A percentile compares a stretch with the other conserved stretches of the same genome.
phyloP scores from a whole-genome alignment of 2,113 vertebrate genomes.

The Telmatochromis brachygnathus region DNA sequence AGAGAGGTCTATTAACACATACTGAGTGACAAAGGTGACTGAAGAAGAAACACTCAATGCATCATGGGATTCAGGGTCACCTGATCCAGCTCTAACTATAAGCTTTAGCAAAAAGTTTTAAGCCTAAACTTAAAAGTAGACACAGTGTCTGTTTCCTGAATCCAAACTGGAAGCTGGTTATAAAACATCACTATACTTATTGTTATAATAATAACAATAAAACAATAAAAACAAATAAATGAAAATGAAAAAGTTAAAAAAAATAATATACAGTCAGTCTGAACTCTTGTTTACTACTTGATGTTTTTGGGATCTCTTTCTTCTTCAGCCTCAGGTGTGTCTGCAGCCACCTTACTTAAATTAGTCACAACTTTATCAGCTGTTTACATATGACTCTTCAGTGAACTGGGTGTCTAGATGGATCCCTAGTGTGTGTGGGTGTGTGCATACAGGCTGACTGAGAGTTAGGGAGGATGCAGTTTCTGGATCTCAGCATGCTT shows the following conservation, averaged over 20 bases:
- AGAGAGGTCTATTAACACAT: background rate
- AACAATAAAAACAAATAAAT: background rate
- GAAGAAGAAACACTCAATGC: background rate
- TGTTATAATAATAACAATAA: background rate
- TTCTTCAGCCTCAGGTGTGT: background rate
- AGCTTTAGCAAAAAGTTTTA: background rate
- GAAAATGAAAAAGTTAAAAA: background rate
- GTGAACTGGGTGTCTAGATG: background rate
- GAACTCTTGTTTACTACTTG: background rate
- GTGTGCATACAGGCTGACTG: background rate
- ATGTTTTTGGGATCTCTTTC: background rate
- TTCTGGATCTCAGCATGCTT: conserved; percentile 44
- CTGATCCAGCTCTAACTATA: background rate
- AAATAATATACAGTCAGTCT: background rate
- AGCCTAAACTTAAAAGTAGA: background rate
- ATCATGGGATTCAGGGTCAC: background rate
- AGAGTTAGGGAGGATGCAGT: background rate
- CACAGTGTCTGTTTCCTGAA: background rate
- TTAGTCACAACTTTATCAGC: background rate
- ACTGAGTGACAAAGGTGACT: background rate
- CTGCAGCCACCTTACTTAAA: background rate
- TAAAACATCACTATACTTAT: background rate
- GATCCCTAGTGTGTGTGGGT: background rate
- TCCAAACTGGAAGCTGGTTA: background rate
- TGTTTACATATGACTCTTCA: background rate